Evolutionary conservation across 2,113 vertebrate species (phyloP), one percentile per base, ranked within the genome.

Genomic region (Eurystomus gularis): DNA sequence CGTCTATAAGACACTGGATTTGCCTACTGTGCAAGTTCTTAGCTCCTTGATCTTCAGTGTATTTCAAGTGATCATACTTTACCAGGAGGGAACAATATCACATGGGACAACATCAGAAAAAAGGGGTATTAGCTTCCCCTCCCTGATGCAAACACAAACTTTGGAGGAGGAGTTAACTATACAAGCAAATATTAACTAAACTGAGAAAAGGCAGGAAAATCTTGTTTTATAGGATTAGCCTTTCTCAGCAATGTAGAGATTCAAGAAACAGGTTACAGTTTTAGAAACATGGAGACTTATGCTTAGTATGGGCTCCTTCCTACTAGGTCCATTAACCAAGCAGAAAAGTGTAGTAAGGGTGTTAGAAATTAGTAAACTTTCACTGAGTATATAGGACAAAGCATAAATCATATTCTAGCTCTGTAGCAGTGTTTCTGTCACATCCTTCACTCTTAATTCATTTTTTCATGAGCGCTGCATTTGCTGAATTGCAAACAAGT

Each of bases 381-480:
- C 65, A 65, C 29, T 52, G 11, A 88, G 10, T 64, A 49, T 29
- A 23, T 2, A 77, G 44, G 35, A 49, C 55, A 82, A 83, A 68
- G 6, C 28, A 66, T 19, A 46, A 75, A 73, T 35, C 24, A 42
- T 65, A 35, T 57, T 55, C 54, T 61, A 83, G 18, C 21, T 78
- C 46, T 62, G 37, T 42, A 42, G 23, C 23, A 71, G 18, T 46
- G 28, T 37, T 84, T 84, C 54, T 79, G 23, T 61, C 25, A 35
- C 23, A 42, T 44, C 40, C 25, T 48, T 84, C n/a, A 58, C 35
- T 31, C 52, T 52, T 40, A 39, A 73, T 49, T 52, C 0, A 15
- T 28, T 82, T 84, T 88, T 66, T 35, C 55, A 61, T 0, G 0
- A 86, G 35, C 28, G 19, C 13, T 73, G 0, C 15, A 35, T 58